phyloP scores from a whole-genome alignment of 2,113 vertebrate species.

The Pedetes capensis region DNA sequence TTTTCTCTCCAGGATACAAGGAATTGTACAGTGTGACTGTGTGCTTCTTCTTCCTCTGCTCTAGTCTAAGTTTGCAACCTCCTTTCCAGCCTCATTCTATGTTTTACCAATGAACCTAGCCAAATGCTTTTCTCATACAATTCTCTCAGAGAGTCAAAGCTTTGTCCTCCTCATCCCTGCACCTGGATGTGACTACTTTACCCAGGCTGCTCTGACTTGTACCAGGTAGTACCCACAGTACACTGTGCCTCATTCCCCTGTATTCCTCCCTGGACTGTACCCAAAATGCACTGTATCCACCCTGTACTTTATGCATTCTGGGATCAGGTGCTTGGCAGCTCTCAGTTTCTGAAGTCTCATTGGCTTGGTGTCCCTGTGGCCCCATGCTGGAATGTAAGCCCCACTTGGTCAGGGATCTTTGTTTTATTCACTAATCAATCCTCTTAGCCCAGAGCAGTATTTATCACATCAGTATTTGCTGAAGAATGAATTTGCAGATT shows the following conservation, averaged over 20 bases:
- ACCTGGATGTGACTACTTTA: background rate
- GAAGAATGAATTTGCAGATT: background rate
- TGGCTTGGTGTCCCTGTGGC: background rate
- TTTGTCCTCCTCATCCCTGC: too few species aligned
- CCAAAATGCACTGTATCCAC: too few species aligned
- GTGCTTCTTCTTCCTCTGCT: background rate
- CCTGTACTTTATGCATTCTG: fast-evolving
- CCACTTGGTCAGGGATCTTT: background rate
- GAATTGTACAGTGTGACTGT: fast-evolving
- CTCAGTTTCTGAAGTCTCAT: background rate
- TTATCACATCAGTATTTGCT: background rate
- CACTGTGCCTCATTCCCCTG: background rate
- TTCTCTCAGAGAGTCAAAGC: background rate
- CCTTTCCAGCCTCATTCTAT: background rate
- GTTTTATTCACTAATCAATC: background rate
- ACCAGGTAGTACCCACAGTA: fast-evolving
- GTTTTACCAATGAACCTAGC: background rate
- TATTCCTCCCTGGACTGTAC: fast-evolving
- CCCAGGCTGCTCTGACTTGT: background rate
- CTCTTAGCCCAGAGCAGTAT: background rate
- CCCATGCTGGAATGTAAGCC: background rate
- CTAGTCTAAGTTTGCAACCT: background rate
- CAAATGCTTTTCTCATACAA: background rate
- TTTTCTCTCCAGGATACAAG: background rate
- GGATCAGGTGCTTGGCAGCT: background rate